Percentiles rank a stretch among this genome's conserved stretches.
Conservation (phyloP, 2,797 vertebrate genomes). For the Emys orbicularis region DNA sequence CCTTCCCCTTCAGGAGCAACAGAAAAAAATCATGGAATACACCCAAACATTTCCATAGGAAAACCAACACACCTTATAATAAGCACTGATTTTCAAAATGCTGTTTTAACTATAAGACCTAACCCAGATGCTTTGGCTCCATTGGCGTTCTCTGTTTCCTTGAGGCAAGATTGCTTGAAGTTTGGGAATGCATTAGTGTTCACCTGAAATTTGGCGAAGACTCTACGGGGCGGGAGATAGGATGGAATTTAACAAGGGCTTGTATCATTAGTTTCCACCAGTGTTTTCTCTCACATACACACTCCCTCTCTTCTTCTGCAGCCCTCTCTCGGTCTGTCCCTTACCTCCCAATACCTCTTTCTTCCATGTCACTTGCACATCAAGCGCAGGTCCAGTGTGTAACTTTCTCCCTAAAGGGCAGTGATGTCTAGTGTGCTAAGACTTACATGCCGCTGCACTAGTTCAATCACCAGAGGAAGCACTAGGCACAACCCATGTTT, state of each 20-base stretch:
- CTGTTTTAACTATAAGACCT: rapidly evolving
- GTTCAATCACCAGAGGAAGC: conserved; percentile 54
- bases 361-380: neutral
- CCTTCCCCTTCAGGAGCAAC: conserved; percentile 7
- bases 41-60: neutral
- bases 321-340: neutral
- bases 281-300: conserved; percentile 39
- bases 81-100: conserved; percentile 18
- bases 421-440: neutral
- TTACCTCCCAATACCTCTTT: neutral
- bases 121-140: neutral
- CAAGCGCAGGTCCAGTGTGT: neutral
- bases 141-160: conserved; percentile 30
- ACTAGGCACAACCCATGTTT: conserved; percentile 13
- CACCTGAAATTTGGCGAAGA: conserved; percentile 43
- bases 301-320: conserved; percentile 37
- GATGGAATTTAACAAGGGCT: conserved; percentile 26
- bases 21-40: neutral
- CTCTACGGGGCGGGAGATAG: conserved; percentile 11
- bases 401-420: neutral
- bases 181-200: conserved; percentile 53
- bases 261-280: conserved; percentile 17
- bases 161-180: conserved; percentile 26
- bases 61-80: neutral
- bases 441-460: conserved; percentile 1